These are phyloP conservation scores for Drepana arcuata DNA, from an alignment of 1,140 invertebrate species.

Conservation along the genomic window DNA sequence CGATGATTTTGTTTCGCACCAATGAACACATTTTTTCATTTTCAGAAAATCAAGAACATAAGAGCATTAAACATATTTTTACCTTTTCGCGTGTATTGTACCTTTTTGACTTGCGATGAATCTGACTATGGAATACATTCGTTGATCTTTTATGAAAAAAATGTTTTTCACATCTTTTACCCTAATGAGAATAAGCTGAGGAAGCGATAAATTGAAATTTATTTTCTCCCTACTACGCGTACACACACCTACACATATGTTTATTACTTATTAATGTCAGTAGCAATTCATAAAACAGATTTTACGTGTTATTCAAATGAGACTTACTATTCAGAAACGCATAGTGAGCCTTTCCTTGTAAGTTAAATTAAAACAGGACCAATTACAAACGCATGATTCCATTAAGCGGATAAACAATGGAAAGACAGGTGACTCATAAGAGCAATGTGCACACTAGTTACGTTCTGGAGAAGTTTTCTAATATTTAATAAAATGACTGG, in stretches of 20 bases:
- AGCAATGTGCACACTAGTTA: conserved; percentile 45
- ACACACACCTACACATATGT: conserved; percentile 37
- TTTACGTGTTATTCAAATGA: conserved; percentile 44
- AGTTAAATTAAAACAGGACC: conserved; percentile 19
- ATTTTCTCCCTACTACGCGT: conserved; percentile 27
- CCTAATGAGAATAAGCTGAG: conserved; percentile 36
- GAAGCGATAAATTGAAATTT: conserved; percentile 41
- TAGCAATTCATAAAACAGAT: conserved; percentile 39
- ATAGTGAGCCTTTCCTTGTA: conserved; percentile 15
- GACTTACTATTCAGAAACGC: conserved; percentile 26
- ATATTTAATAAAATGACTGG: conserved; percentile 61
- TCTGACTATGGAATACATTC: conserved; percentile 34
- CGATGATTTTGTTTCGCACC: conserved; percentile 52
- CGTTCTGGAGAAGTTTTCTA: conserved; percentile 50
- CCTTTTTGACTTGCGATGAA: conserved; percentile 25
- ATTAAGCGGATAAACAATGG: conserved; percentile 40
- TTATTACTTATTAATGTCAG: conserved; percentile 46
- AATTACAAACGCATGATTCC: conserved; percentile 38
- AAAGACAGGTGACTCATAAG: conserved; percentile 50
- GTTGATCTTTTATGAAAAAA: conserved; percentile 33
- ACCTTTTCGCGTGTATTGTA: conserved; percentile 27
- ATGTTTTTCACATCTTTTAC: conserved; percentile 36
- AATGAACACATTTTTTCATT: conserved; percentile 53
- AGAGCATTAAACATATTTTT: conserved; percentile 43
- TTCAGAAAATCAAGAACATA: conserved; percentile 43